Evolutionary conservation across 53 echinoderm and acorn worm genomes (phyloP), one percentile per base, ranked within the genome.

Genomic region (Henricia sp.): DNA sequence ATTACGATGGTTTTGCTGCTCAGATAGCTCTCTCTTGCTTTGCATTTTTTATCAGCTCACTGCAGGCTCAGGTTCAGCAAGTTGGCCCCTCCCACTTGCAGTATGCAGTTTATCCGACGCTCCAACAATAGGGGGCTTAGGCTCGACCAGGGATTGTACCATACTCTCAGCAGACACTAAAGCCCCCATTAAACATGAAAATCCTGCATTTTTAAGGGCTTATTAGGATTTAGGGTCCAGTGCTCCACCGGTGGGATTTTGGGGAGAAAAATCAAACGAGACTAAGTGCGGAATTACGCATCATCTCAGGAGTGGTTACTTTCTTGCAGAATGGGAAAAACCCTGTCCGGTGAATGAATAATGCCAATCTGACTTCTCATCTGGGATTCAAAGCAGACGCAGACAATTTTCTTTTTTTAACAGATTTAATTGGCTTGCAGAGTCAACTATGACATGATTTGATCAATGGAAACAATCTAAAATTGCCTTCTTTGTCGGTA

Each of bases 131-230:
- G 76, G 76, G 76, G 59, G 32, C 46, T 76, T 25, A 41, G 19
- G 9, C 39, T 4, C 41, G 3, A 2, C 44, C 2, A 40, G 29
- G 30, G 76, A 41, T 29, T 57, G 13, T 38, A 13, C 19, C 59
- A 68, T 3, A 12, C 14, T 46, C n/a, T n/a, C 30, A 14, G 11
- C 1, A 3, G 4, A 12, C 19, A 32, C 40, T 16, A 32, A 6
- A 57, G 38, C 23, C 59, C n/a, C 40, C 21, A 59, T 76, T 41
- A 76, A 76, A 76, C 42, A 76, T 76, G 76, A 76, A 74, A 74
- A 74, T 74, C 74, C 74, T 52, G 6, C 37, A 58, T 76, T 76
- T 76, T 76, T 76, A 6, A 41, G 29, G 42, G 59, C 38, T 57
- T 37, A 36, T 23, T 28, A 59, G 34, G 29, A 38, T 26, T 58